These are phyloP conservation scores for Chlorops oryzae DNA, from an alignment of 1,140 invertebrate species.

Conservation along the genomic window DNA sequence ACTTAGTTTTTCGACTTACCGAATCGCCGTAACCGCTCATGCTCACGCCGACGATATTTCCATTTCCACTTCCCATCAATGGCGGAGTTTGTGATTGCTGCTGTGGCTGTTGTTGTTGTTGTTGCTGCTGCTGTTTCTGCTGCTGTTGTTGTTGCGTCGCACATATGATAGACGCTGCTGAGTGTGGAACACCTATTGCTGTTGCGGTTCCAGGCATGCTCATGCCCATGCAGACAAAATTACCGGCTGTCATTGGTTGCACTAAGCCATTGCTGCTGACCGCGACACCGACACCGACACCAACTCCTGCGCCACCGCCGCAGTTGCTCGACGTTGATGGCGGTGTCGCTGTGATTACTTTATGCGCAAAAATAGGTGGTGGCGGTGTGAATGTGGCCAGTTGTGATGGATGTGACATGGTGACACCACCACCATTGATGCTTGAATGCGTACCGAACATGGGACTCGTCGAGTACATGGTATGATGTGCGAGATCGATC, in stretches of 20 bases:
- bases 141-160: constrained; percentile 11
- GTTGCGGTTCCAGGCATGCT: constrained; percentile 19
- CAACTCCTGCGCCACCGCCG: no score
- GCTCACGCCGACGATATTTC: constrained; percentile 28
- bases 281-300: neutral
- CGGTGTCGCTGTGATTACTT: constrained; percentile 32
- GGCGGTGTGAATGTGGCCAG: constrained; percentile 44
- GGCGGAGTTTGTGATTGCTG: neutral
- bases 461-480: constrained; percentile 46
- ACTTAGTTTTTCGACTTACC: constrained; percentile 42
- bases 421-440: constrained; percentile 47
- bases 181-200: no score
- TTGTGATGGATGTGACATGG: constrained; percentile 48
- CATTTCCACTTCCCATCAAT: no score
- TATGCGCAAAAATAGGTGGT: constrained; percentile 43
- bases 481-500: constrained; percentile 47
- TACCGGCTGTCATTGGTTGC: constrained; percentile 24
- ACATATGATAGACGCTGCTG: constrained; percentile 9
- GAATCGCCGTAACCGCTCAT: constrained; percentile 44
- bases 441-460: constrained; percentile 46
- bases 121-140: no score
- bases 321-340: neutral
- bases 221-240: constrained; percentile 30
- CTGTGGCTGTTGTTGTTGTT: no score
- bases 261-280: constrained; percentile 29